Evolutionary conservation across 2,888 invertebrate species (phyloP), one percentile per base, ranked within the genome.

Genomic region (Melanophora roralis): DNA sequence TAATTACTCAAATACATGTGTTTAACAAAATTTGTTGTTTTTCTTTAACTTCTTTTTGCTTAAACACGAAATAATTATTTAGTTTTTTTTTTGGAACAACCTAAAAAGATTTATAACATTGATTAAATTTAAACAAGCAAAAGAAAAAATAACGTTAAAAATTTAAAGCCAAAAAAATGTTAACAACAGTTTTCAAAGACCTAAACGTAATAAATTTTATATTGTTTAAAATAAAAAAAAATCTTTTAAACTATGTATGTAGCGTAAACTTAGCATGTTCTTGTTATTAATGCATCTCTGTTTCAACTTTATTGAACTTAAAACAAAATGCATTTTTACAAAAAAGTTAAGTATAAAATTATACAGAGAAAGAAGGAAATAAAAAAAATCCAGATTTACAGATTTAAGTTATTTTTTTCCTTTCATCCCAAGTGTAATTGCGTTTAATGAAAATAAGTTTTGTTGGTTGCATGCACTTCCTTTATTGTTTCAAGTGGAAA

Each of bases 281-380:
- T n/a, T 16, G 7, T 55, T 11, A 38, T 7, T 16, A 27, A 27
- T 7, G 21, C 8, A 23, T 6, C 11, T 4, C 2, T 11, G 19
- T 74, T 60, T 21, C 34, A 62, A 68, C 55, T 75, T 62, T 59
- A 62, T 75, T 43, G 68, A 34, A 51, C 43, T 5, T 43, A 49
- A 16, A 62, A 45, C 6, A 34, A 74, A 65, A 45, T 49, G 36
- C 59, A 53, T 14, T 43, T 19, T 43, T 19, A 49, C 5, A 2
- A 1, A 27, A 3, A 27, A 60, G 14, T 16, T 0, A 16, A 2
- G 14, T 0, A 21, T 0, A 27, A 19, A 38, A 6, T 2, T 16
- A 19, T 16, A 51, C n/a, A n/a, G n/a, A n/a, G n/a, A n/a, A n/a
- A n/a, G n/a, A n/a, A n/a, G n/a, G n/a, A n/a, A n/a, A n/a, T n/a